Percentiles rank a stretch among this genome's conserved stretches.
These are phyloP conservation scores for Scolopax bukidnonensis DNA, from an alignment of 2,797 vertebrate genomes.

Conservation along the genomic window DNA sequence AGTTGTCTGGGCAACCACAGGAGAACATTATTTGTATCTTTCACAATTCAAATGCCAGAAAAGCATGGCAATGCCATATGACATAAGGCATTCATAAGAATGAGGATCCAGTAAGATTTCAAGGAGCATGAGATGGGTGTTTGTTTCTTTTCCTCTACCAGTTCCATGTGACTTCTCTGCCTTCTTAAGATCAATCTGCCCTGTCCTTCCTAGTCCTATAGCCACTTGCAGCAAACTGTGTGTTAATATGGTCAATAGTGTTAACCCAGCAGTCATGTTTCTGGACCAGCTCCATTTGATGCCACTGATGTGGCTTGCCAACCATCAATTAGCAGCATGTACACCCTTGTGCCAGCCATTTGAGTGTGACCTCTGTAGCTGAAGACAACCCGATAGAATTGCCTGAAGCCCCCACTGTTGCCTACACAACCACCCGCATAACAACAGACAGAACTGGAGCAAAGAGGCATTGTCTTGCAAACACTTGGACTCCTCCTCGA, in stretches of 20 bases:
- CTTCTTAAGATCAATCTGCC: background rate
- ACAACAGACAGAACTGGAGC: accelerated
- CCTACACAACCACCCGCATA: background rate
- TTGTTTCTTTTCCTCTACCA: background rate
- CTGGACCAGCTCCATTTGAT: background rate
- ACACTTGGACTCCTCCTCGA: accelerated
- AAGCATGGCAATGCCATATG: background rate
- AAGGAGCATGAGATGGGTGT: background rate
- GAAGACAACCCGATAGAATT: background rate
- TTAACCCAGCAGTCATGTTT: background rate
- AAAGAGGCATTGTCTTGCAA: background rate
- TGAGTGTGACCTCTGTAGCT: background rate
- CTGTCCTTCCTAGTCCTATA: background rate
- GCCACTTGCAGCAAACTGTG: background rate
- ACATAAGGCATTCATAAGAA: background rate
- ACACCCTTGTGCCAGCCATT: background rate
- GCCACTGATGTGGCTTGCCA: accelerated
- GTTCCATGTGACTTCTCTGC: background rate
- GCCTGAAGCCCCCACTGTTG: background rate
- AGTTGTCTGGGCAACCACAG: background rate
- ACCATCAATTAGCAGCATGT: background rate
- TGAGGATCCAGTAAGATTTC: background rate
- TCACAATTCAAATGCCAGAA: background rate
- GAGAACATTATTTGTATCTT: background rate
- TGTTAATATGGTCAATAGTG: background rate